Conservation (phyloP, 2,797 vertebrate genomes). For the Acanthornis magna region DNA sequence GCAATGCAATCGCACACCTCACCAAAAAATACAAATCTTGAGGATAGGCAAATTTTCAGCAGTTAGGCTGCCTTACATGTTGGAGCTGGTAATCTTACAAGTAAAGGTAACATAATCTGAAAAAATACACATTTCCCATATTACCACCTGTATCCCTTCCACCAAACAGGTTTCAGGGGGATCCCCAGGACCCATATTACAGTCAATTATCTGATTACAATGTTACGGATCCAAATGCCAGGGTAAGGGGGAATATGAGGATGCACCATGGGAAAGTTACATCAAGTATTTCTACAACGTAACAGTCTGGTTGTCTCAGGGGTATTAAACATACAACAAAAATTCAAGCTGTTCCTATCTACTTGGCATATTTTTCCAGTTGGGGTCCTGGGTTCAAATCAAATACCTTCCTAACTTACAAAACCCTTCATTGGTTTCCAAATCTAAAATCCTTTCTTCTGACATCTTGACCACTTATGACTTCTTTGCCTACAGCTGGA, state of each 20-base stretch:
- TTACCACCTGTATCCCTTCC: background rate
- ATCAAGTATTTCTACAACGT: background rate
- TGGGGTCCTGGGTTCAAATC: background rate
- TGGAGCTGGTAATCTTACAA: background rate
- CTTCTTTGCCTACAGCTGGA: background rate
- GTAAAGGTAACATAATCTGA: accelerated
- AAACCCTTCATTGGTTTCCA: background rate
- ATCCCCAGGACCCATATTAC: background rate
- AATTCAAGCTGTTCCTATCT: background rate
- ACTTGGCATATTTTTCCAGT: background rate
- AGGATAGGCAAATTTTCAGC: background rate
- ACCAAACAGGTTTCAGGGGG: background rate
- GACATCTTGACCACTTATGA: background rate
- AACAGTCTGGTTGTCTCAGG: background rate
- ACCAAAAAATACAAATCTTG: background rate
- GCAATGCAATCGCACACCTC: background rate
- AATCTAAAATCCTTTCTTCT: background rate
- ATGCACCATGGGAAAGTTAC: background rate
- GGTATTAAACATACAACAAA: background rate
- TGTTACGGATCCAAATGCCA: background rate
- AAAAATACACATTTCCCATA: background rate
- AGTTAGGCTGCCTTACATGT: background rate
- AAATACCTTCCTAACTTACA: background rate
- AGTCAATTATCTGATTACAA: background rate
- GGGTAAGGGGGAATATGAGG: background rate